Percentiles rank a stretch among this genome's conserved stretches.
Evolutionary conservation across 2,888 invertebrate genomes (phyloP).

Genomic region (Odontocolon sp.): DNA sequence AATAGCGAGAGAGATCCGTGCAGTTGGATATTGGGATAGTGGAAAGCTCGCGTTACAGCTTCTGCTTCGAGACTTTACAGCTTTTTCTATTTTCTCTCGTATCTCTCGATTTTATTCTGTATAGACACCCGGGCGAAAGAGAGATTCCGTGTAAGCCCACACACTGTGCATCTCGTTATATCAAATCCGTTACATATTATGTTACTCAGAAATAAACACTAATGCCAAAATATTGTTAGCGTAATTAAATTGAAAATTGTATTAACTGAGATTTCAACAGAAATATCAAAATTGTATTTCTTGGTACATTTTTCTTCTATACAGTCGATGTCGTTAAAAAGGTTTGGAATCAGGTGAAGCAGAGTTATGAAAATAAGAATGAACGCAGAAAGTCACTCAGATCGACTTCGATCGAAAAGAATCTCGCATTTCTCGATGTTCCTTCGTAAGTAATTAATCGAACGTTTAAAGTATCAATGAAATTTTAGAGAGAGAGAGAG

Average conservation of each 20-base stretch:
- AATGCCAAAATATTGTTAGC: background rate
- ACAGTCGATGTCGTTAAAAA: constrained; percentile 59
- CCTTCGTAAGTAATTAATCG: constrained; percentile 39
- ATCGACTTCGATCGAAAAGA: constrained; percentile 51
- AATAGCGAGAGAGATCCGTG: too few species aligned
- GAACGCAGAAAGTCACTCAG: constrained; percentile 57
- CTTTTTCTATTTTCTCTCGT: constrained; percentile 38
- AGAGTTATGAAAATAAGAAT: constrained; percentile 36
- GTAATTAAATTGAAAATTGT: too few species aligned
- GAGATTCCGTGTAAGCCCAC: constrained; percentile 25
- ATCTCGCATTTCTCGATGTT: constrained; percentile 54
- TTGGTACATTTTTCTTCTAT: constrained; percentile 26
- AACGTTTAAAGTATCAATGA: background rate
- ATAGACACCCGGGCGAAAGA: background rate
- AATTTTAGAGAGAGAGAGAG: too few species aligned
- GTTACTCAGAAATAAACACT: background rate
- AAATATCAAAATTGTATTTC: background rate
- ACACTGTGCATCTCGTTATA: constrained; percentile 1
- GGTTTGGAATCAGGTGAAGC: constrained; percentile 59
- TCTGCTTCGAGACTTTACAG: constrained; percentile 44
- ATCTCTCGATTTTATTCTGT: constrained; percentile 16
- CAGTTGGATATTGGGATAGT: constrained; percentile 15
- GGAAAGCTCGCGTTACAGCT: constrained; percentile 39
- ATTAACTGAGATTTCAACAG: background rate
- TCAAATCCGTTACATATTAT: constrained; percentile 9